phyloP scores from a whole-genome alignment of 2,888 invertebrate species.

The Lasioglossum oenotherae region DNA sequence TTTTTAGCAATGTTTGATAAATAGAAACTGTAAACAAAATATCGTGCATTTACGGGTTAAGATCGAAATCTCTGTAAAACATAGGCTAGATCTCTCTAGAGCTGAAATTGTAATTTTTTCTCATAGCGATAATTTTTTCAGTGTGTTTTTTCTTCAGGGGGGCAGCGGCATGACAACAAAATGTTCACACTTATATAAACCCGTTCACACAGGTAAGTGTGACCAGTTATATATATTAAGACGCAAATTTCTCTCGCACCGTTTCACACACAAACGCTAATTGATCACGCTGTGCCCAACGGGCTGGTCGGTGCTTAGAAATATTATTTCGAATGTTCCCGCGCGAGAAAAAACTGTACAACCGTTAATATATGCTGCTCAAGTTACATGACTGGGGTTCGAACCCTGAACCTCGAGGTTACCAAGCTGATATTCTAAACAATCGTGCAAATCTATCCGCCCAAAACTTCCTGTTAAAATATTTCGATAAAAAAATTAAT shows the following conservation, averaged over 20 bases:
- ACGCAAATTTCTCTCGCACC: slow-evolving; percentile 59
- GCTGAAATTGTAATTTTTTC: neutral
- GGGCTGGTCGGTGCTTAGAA: slow-evolving; percentile 28
- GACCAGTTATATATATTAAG: slow-evolving; percentile 39
- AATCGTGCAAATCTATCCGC: slow-evolving; percentile 8
- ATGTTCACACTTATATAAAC: slow-evolving; percentile 46
- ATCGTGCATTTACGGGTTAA: no score
- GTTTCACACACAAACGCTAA: slow-evolving; percentile 54
- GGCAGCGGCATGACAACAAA: neutral
- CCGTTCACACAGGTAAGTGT: slow-evolving; percentile 20
- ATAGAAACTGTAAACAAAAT: no score
- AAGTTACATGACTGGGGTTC: slow-evolving; percentile 4
- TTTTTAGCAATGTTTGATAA: no score
- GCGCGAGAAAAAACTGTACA: neutral
- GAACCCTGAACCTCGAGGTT: slow-evolving; percentile 7
- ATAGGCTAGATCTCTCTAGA: neutral
- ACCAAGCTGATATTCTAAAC: neutral
- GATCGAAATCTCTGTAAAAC: neutral
- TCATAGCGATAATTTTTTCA: neutral
- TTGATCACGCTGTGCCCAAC: slow-evolving; percentile 39
- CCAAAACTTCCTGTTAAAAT: neutral
- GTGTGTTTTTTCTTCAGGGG: neutral
- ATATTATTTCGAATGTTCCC: neutral
- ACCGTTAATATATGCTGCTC: neutral
- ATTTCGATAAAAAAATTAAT: neutral